Evolutionary conservation across 2,888 invertebrate species (phyloP).

Genomic region (Coremacera marginata): DNA sequence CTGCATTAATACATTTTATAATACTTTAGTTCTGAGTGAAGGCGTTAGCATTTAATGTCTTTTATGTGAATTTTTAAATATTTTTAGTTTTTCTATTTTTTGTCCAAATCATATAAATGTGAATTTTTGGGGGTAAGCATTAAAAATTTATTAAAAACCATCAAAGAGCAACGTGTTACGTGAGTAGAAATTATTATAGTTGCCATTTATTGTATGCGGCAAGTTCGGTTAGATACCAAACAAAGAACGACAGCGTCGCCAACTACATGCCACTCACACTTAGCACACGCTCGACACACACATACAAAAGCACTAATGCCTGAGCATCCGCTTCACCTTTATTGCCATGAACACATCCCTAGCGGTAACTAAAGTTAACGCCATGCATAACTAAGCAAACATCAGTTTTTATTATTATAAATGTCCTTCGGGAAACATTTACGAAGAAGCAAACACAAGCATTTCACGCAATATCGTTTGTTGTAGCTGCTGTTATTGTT

Average conservation of each 20-base stretch:
- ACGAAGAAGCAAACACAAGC: neutral
- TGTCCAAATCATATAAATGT: neutral
- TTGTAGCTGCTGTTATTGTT: neutral
- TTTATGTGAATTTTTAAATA: neutral
- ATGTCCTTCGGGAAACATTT: constrained; percentile 26
- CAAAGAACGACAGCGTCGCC: neutral
- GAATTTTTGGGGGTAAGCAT: too few species aligned
- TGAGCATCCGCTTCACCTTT: neutral
- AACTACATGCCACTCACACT: neutral
- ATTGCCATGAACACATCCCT: neutral
- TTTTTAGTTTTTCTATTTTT: neutral
- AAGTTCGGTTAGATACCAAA: neutral
- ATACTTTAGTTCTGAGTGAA: neutral
- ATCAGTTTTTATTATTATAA: constrained; percentile 19
- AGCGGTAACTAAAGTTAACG: constrained; percentile 8
- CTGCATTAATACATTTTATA: neutral
- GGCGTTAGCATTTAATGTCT: neutral
- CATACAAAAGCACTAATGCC: neutral
- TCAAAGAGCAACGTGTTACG: constrained; percentile 31
- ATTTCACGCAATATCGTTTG: neutral
- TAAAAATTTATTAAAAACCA: too few species aligned
- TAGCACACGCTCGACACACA: neutral
- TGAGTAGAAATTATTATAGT: constrained; percentile 43
- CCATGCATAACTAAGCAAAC: constrained; percentile 12
- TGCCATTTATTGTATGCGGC: neutral